Conservation (phyloP, 2,113 vertebrate species). For the Oriolus oriolus region DNA sequence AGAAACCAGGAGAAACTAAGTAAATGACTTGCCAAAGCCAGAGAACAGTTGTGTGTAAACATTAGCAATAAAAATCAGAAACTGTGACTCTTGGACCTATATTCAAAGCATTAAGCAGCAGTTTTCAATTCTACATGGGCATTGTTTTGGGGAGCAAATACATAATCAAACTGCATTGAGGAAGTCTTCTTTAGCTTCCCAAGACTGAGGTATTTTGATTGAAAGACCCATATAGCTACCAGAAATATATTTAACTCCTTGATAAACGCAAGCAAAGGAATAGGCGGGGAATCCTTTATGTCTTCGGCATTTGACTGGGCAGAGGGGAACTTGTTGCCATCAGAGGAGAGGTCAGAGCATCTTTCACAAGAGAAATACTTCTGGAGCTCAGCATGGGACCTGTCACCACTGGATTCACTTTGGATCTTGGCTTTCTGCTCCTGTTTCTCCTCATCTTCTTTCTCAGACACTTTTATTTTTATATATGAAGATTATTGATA, state of each 20-base stretch:
- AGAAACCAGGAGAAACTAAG: background rate
- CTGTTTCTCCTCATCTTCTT: background rate
- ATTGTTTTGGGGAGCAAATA: background rate
- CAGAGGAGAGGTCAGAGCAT: background rate
- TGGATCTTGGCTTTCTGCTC: background rate
- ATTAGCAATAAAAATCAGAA: background rate
- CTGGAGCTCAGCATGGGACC: background rate
- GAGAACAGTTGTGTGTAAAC: background rate
- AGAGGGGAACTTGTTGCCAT: background rate
- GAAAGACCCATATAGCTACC: background rate
- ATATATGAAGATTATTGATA: background rate
- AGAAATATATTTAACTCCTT: background rate
- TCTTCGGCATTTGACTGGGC: background rate
- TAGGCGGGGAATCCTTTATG: background rate
- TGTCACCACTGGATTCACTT: background rate
- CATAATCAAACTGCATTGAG: background rate
- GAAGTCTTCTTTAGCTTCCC: background rate
- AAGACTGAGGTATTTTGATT: background rate
- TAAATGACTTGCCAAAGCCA: background rate
- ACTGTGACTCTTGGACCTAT: background rate
- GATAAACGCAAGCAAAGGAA: background rate
- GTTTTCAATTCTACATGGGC: background rate
- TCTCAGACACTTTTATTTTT: background rate
- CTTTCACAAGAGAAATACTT: background rate
- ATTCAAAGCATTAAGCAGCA: background rate